These are phyloP conservation scores for Pachypeltis micranthus DNA, from an alignment of 1,140 invertebrate species.

Conservation along the genomic window DNA sequence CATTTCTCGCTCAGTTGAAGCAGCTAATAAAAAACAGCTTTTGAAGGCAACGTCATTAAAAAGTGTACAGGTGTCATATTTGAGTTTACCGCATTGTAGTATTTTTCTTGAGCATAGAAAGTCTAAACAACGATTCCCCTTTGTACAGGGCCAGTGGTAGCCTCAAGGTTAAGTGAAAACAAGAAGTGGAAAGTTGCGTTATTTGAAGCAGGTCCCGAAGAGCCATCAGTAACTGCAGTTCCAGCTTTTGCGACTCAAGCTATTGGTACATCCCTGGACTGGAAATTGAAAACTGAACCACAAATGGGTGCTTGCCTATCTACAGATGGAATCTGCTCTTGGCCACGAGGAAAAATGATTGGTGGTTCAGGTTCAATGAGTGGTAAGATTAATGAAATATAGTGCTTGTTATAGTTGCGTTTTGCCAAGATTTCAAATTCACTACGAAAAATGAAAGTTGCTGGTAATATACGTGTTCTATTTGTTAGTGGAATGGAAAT, in stretches of 20 bases:
- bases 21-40: too few species aligned
- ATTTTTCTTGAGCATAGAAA: too few species aligned
- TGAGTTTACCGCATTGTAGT: too few species aligned
- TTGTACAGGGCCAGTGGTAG: conserved; percentile 40
- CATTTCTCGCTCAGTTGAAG: too few species aligned
- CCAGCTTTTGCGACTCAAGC: conserved; percentile 47
- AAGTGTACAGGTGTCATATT: too few species aligned
- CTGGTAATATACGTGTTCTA: too few species aligned
- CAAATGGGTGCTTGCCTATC: conserved; percentile 42
- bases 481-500: too few species aligned
- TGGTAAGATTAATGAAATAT: conserved; percentile 19
- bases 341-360: conserved; percentile 60
- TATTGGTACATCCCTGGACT: conserved; percentile 45
- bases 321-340: conserved; percentile 50
- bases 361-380: conserved; percentile 73
- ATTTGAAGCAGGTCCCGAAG: conserved; percentile 51
- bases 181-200: conserved; percentile 38
- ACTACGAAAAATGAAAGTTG: too few species aligned
- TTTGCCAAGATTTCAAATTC: too few species aligned
- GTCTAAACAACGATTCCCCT: too few species aligned
- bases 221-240: conserved; percentile 51
- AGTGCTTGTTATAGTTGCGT: too few species aligned
- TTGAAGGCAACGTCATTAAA: too few species aligned
- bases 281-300: conserved; percentile 50
- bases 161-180: conserved; percentile 42